These are phyloP conservation scores for Bursaphelenchus okinawaensis DNA, from an alignment of 2,888 invertebrate genomes.

Conservation along the genomic window DNA sequence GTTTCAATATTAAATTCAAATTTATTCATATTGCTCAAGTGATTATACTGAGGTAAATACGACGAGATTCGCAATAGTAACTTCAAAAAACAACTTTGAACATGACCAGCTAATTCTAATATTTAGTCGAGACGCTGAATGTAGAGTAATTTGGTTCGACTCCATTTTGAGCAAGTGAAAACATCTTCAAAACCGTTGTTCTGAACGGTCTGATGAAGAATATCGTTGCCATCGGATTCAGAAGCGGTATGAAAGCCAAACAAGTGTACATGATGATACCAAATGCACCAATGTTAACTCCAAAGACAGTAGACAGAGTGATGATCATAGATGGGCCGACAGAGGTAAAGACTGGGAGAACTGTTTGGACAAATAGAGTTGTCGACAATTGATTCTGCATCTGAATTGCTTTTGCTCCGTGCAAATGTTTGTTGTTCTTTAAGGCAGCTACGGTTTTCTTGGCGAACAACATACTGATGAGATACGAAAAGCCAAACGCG, in stretches of 20 bases:
- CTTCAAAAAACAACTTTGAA: too few relatives aligned
- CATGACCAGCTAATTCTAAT: too few relatives aligned
- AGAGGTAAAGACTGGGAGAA: not conserved
- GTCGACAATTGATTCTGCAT: not conserved
- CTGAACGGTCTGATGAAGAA: not conserved
- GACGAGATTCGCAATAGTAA: too few relatives aligned
- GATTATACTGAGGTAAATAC: too few relatives aligned
- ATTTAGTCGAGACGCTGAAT: too few relatives aligned
- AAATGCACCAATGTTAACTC: not conserved
- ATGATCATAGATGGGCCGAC: not conserved
- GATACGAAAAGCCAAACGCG: not conserved
- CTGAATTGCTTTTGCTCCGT: not conserved
- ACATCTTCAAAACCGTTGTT: not conserved
- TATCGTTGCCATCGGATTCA: not conserved
- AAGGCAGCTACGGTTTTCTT: not conserved
- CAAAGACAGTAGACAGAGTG: not conserved
- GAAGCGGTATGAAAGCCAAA: not conserved
- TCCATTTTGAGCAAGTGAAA: too few relatives aligned
- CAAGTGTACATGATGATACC: not conserved
- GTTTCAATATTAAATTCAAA: too few relatives aligned
- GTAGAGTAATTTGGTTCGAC: too few relatives aligned
- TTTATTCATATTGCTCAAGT: too few relatives aligned
- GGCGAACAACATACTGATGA: not conserved
- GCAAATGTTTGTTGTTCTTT: not conserved
- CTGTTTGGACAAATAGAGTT: not conserved